Evolutionary conservation across 2,888 invertebrate species (phyloP), one percentile per base, ranked within the genome.

Genomic region (Caenorhabditis sinica): DNA sequence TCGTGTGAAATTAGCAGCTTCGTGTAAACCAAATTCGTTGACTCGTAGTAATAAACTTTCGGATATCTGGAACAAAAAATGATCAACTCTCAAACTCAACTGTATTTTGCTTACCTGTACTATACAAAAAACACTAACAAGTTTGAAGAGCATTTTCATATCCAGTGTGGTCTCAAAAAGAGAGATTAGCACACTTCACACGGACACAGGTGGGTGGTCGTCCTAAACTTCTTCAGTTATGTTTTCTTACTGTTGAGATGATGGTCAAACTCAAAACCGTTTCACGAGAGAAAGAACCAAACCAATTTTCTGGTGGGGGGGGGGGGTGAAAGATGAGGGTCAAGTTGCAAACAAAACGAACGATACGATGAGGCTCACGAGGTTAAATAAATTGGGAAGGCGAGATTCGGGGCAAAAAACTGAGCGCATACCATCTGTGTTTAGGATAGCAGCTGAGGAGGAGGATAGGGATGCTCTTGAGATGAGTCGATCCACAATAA

Each of bases 1-100:
- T 71, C 91, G 83, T 15, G 91, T 91, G 80, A 90, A 91, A 33
- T 90, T 90, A 17, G 90, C 91, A 28, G 91, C 87, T 74, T 90
- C 91, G 33, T 86, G 87, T 17, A 91, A 80, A 13, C 91, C 91
- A 40, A 88, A 88, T 60, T 90, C 89, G 81, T 90, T 90, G 13
- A 91, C 83, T 66, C 91, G 88, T 71, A 89, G 56, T 60, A 85
- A 71, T 30, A 77, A 69, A 74, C 49, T 53, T 63, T 65, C 49
- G 45, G 74, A 20, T 43, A 69, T 23, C 79, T 79, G 76, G 40
- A 40, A 40, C 49, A 69, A 61, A 56, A 8, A 25, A 30, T 33
- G 15, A 13, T 15, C 36, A 25, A 56, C 28, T 13, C 15, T 60
- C 28, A 2, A 17, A 43, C 20, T 53, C 15, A 51, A 8, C 23